These are phyloP conservation scores for Chlorocebus sabaeus DNA, from an alignment of 2,113 vertebrate genomes.

Conservation along the genomic window DNA sequence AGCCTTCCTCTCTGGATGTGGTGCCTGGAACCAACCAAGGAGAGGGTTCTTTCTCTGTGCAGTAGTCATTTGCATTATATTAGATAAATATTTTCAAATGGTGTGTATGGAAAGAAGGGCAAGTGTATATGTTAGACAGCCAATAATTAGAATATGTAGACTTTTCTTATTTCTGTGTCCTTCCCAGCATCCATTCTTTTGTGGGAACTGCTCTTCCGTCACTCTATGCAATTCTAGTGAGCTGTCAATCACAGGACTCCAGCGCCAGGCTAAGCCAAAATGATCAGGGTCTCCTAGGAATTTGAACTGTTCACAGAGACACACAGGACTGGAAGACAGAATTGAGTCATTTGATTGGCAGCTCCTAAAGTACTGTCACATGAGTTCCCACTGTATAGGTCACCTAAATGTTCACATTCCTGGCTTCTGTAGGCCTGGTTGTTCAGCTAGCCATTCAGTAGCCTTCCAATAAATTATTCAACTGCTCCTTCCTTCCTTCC, in stretches of 20 bases:
- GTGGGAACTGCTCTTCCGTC: background rate
- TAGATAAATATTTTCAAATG: background rate
- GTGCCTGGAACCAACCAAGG: background rate
- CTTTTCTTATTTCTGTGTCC: background rate
- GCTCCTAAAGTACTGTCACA: background rate
- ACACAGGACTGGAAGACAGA: background rate
- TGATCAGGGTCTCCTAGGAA: background rate
- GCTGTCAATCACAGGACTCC: background rate
- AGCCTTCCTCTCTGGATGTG: background rate
- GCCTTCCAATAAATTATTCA: background rate
- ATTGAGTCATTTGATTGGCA: background rate
- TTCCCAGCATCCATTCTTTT: background rate
- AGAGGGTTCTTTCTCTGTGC: background rate
- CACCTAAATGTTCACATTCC: background rate
- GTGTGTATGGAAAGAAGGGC: background rate
- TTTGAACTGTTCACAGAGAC: background rate
- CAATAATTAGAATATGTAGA: background rate
- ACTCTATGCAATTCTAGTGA: background rate
- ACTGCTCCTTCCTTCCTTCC: rapidly evolving
- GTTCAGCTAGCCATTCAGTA: background rate
- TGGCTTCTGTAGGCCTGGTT: background rate
- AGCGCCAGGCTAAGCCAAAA: background rate
- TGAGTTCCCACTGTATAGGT: background rate
- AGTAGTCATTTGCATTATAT: background rate
- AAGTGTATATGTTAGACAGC: background rate